Evolutionary conservation across 2,797 vertebrate species (phyloP).

Genomic region (Hoplostethus mediterraneus): DNA sequence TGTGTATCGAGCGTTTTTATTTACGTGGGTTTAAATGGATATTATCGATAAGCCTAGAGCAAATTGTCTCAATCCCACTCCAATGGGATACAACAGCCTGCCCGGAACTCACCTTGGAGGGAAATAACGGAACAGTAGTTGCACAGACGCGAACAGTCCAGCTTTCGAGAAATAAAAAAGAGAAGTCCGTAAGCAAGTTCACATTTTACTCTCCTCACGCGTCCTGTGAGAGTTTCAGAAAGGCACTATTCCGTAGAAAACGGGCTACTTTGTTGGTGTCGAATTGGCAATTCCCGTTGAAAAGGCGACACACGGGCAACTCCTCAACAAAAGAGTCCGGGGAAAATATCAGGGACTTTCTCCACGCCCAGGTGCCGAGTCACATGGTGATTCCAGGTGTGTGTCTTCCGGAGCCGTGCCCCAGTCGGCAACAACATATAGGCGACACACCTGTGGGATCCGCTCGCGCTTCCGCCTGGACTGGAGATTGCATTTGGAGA

Average conservation of each 20-base stretch:
- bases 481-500: constrained; percentile 61
- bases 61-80: constrained; percentile 13
- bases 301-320: constrained; percentile 53
- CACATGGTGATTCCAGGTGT: constrained; percentile 88
- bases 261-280: constrained; percentile 17
- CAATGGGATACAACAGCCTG: constrained; percentile 17
- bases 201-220: constrained; percentile 65
- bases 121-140: constrained; percentile 53
- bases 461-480: constrained; percentile 64
- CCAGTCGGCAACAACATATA: constrained; percentile 53
- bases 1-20: background rate
- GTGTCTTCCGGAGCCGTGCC: constrained; percentile 43
- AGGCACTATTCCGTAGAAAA: constrained; percentile 74
- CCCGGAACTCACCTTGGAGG: constrained; percentile 81
- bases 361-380: constrained; percentile 88
- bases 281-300: constrained; percentile 42
- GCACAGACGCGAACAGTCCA: constrained; percentile 58
- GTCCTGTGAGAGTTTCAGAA: constrained; percentile 40
- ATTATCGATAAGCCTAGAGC: constrained; percentile 1
- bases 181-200: constrained; percentile 74
- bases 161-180: constrained; percentile 30
- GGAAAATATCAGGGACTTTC: constrained; percentile 63
- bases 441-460: constrained; percentile 82
- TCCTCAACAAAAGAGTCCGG: constrained; percentile 70
- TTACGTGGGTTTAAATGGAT: constrained; percentile 29